These are phyloP conservation scores for Anguilla anguilla DNA, from an alignment of 2,797 vertebrate genomes.

Conservation along the genomic window DNA sequence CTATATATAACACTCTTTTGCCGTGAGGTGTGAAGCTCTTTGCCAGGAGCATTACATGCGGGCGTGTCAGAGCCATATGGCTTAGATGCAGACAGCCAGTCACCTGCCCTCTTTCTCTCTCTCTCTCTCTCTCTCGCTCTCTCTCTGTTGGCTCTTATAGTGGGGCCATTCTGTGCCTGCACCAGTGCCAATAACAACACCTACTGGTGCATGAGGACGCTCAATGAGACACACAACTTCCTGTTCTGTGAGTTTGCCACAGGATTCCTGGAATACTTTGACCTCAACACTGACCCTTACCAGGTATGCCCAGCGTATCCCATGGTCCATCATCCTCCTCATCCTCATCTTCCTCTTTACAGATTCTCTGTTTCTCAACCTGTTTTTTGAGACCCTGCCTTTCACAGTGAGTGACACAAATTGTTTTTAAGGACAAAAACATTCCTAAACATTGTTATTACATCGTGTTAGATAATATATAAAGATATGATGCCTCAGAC, in stretches of 20 bases:
- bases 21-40: neutral
- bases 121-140: constrained; percentile 15
- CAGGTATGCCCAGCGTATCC: constrained; percentile 74
- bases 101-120: constrained; percentile 21
- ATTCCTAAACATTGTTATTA: neutral
- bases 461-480: neutral
- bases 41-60: neutral
- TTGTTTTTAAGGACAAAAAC: neutral
- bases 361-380: neutral
- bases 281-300: constrained; percentile 92
- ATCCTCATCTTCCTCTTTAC: neutral
- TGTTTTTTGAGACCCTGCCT: neutral
- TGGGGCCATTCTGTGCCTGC: constrained; percentile 96
- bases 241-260: constrained; percentile 99
- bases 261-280: constrained; percentile 96
- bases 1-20: neutral
- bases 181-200: constrained; percentile 98
- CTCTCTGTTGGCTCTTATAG: constrained; percentile 53
- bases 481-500: neutral
- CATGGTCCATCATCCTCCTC: neutral
- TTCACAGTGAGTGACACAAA: neutral
- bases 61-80: neutral
- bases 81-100: neutral
- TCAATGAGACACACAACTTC: constrained; percentile 97
- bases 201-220: constrained; percentile 94